A percentile compares a stretch with the other conserved stretches of the same genome.
These are phyloP conservation scores for Trichosurus vulpecula DNA, from an alignment of 2,797 vertebrate genomes.

Conservation along the genomic window DNA sequence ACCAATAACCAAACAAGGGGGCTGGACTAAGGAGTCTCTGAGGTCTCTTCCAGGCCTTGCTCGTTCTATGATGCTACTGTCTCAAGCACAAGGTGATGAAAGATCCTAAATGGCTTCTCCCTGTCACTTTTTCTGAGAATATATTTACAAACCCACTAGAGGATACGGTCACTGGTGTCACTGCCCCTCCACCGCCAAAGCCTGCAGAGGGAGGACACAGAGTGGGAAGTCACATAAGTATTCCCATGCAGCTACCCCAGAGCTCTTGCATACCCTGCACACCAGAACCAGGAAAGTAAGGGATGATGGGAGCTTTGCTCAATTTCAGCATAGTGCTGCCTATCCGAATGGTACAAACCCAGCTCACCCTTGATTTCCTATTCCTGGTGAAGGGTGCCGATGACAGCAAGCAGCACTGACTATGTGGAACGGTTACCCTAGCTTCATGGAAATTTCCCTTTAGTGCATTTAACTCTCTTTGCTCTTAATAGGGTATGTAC, in stretches of 20 bases:
- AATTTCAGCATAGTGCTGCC: background rate
- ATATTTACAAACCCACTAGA: background rate
- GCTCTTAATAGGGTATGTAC: background rate
- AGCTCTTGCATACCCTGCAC: background rate
- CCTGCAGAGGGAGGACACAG: background rate
- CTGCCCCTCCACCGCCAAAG: background rate
- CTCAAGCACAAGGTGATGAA: background rate
- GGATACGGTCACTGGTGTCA: background rate
- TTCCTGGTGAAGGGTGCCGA: background rate
- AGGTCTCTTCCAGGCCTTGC: background rate
- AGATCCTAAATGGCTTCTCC: background rate
- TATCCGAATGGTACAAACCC: background rate
- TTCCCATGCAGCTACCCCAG: background rate
- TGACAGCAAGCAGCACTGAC: background rate
- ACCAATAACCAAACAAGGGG: background rate
- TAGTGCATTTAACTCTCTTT: background rate
- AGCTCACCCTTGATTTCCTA: background rate
- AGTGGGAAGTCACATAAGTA: fast-evolving
- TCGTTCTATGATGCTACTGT: background rate
- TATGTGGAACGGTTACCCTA: background rate
- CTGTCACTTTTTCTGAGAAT: background rate
- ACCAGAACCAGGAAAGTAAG: background rate
- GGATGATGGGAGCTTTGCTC: background rate
- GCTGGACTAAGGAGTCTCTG: background rate
- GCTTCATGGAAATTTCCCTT: background rate